These are phyloP conservation scores for Cephonodes hylas DNA, from an alignment of 2,888 invertebrate species.

Conservation along the genomic window DNA sequence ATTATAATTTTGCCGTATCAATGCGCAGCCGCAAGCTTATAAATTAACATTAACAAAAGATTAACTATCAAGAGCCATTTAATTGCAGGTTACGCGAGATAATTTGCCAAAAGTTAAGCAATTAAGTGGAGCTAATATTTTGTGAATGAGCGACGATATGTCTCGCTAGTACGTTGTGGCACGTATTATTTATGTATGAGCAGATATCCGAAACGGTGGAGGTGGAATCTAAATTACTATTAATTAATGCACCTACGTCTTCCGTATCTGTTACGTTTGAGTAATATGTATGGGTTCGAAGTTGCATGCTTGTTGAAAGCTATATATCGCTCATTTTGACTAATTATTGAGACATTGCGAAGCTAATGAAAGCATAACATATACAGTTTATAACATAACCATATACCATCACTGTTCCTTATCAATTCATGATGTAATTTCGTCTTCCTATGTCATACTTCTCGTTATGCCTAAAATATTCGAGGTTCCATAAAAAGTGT, in stretches of 20 bases:
- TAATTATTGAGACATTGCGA: too few species aligned
- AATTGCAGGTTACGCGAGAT: constrained; percentile 47
- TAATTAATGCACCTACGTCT: not conserved
- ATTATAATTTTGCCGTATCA: not conserved
- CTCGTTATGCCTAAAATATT: too few species aligned
- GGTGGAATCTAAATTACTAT: not conserved
- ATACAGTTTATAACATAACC: too few species aligned
- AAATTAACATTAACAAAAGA: constrained; percentile 35
- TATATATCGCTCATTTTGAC: too few species aligned
- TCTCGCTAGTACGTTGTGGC: constrained; percentile 50
- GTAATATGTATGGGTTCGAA: not conserved
- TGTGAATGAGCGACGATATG: constrained; percentile 53
- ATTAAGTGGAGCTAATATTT: constrained; percentile 56
- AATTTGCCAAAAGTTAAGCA: constrained; percentile 44
- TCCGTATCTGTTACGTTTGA: not conserved
- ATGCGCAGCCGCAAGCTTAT: constrained; percentile 17
- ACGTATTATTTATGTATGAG: constrained; percentile 21
- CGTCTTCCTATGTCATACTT: too few species aligned
- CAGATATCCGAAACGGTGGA: constrained; percentile 2
- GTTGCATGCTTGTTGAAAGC: too few species aligned
- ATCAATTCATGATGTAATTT: too few species aligned
- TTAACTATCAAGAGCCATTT: constrained; percentile 37
- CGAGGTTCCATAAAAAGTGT: too few species aligned
- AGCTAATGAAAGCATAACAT: too few species aligned
- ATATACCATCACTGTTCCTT: too few species aligned